Conservation (phyloP, 1,140 invertebrate species). For the Popillia japonica region DNA sequence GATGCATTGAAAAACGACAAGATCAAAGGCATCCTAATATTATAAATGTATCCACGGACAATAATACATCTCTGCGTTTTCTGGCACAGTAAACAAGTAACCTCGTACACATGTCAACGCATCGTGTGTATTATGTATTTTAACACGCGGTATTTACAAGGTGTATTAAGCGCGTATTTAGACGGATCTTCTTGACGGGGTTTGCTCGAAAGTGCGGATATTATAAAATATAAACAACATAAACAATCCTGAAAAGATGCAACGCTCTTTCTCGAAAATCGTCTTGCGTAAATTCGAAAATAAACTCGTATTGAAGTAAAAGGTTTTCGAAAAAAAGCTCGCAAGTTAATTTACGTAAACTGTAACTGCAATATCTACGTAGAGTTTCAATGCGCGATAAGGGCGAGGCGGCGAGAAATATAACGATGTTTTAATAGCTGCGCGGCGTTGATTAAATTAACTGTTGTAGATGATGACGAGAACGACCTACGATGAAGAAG, state of each 20-base stretch:
- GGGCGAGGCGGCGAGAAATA: neutral
- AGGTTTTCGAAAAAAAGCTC: too few relatives aligned
- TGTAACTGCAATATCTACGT: neutral
- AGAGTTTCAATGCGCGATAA: conserved; percentile 16
- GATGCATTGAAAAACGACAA: neutral
- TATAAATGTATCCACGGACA: neutral
- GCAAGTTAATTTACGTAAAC: neutral
- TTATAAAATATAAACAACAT: neutral
- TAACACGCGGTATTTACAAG: neutral
- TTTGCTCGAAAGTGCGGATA: neutral
- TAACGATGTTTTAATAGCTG: conserved; percentile 22
- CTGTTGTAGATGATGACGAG: too few relatives aligned
- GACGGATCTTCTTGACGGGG: too few relatives aligned
- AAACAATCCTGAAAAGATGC: neutral
- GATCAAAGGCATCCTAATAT: conserved; percentile 1
- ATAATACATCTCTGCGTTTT: neutral
- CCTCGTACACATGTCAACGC: neutral
- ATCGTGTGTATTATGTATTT: neutral
- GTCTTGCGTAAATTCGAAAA: neutral
- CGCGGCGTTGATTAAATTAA: conserved; percentile 10
- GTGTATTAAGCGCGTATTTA: neutral
- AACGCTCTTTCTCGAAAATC: too few relatives aligned
- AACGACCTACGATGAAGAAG: neutral
- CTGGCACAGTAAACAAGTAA: neutral
- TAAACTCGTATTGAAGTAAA: neutral